Conservation (phyloP, 2,888 invertebrate genomes). For the Limenitis arthemis region DNA sequence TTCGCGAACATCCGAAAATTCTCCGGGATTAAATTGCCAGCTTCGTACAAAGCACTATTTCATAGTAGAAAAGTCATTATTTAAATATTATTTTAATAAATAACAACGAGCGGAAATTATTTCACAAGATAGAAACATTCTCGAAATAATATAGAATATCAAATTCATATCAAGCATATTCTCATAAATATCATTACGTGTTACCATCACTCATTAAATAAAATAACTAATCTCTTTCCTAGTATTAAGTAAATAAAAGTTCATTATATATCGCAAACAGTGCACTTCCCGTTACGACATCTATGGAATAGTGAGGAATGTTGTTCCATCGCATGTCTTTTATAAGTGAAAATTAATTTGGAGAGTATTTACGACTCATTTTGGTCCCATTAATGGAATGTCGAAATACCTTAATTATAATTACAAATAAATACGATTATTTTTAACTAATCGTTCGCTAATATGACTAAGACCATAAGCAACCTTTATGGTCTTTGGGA, state of each 20-base stretch:
- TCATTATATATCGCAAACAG: conserved; percentile 59
- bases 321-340: conserved; percentile 14
- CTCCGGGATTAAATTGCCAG: conserved; percentile 26
- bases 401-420: conserved; percentile 30
- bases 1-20: conserved; percentile 9
- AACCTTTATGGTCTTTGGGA: conserved; percentile 42
- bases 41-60: conserved; percentile 22
- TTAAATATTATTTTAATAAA: conserved; percentile 44
- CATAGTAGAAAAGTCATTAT: conserved; percentile 27
- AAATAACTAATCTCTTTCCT: conserved; percentile 68
- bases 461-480: conserved; percentile 55
- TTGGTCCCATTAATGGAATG: conserved; percentile 68
- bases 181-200: conserved; percentile 65
- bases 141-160: conserved; percentile 61
- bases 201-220: conserved; percentile 68
- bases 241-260: conserved; percentile 63
- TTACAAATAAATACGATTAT: conserved; percentile 12
- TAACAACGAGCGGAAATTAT: conserved; percentile 64
- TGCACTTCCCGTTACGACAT: conserved; percentile 35
- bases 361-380: conserved; percentile 30
- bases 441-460: conserved; percentile 6
- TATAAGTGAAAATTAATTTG: conserved; percentile 32
- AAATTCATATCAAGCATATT: conserved; percentile 59
- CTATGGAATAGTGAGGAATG: conserved; percentile 20
- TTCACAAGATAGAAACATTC: conserved; percentile 61